These are phyloP conservation scores for Venusia cambrica DNA, from an alignment of 2,888 invertebrate species.

Conservation along the genomic window DNA sequence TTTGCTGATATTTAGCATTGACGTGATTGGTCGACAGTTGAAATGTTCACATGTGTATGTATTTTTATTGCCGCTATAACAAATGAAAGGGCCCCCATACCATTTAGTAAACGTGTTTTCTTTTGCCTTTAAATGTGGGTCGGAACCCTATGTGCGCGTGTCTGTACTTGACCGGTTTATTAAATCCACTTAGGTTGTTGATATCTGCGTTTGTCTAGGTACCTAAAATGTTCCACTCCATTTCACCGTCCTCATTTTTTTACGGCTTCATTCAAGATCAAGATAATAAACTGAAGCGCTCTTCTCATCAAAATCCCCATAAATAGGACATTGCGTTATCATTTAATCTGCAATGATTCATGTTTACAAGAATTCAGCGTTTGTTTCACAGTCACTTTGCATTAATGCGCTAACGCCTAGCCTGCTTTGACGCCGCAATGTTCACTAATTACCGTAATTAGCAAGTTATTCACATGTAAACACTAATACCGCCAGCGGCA, in stretches of 20 bases:
- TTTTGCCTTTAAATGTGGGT: too few species aligned
- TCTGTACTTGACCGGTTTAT: too few species aligned
- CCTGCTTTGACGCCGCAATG: conserved; percentile 46
- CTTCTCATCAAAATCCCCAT: conserved; percentile 11
- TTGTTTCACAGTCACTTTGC: conserved; percentile 41
- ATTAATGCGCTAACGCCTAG: conserved; percentile 55
- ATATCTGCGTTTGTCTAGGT: too few species aligned
- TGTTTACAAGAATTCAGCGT: conserved; percentile 28
- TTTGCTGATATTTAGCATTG: too few species aligned
- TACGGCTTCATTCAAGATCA: conserved; percentile 3
- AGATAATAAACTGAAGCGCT: conserved; percentile 6
- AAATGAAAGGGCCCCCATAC: too few species aligned
- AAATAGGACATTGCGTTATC: conserved; percentile 26
- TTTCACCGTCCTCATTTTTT: conserved; percentile 7
- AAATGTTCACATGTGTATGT: too few species aligned
- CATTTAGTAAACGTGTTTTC: too few species aligned
- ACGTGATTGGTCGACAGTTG: too few species aligned
- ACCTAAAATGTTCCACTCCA: neutral
- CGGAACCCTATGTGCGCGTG: too few species aligned
- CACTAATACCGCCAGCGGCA: conserved; percentile 35
- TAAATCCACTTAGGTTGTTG: too few species aligned
- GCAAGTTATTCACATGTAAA: conserved; percentile 53
- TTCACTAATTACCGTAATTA: conserved; percentile 58
- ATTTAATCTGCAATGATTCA: conserved; percentile 43
- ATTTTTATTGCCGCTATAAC: too few species aligned